These are phyloP conservation scores for Leptinotarsa texana DNA, from an alignment of 1,140 invertebrate species.

Conservation along the genomic window DNA sequence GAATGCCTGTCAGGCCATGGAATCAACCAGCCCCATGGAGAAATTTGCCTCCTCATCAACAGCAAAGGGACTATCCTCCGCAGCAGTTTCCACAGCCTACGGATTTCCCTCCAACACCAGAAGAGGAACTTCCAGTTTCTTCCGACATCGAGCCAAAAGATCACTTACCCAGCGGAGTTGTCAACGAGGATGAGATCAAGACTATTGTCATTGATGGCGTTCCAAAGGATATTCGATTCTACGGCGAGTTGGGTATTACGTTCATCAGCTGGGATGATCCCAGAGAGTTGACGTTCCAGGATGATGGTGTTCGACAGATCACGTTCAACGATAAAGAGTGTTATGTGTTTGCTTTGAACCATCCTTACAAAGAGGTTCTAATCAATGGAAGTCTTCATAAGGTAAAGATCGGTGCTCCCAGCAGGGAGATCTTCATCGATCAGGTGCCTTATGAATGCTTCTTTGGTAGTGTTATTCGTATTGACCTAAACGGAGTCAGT, in stretches of 20 bases:
- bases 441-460: conserved; percentile 84
- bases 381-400: conserved; percentile 73
- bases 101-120: neutral
- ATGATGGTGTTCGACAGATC: conserved; percentile 68
- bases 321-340: conserved; percentile 74
- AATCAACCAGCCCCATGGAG: conserved; percentile 27
- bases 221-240: conserved; percentile 82
- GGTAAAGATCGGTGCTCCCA: conserved; percentile 89
- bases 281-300: conserved; percentile 80
- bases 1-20: conserved; percentile 42
- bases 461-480: conserved; percentile 85
- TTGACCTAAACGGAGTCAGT: conserved; percentile 80
- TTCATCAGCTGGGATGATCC: conserved; percentile 84
- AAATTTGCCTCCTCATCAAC: neutral
- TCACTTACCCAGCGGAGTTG: conserved; percentile 20
- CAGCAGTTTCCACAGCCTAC: neutral
- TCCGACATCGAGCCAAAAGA: conserved; percentile 10
- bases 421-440: conserved; percentile 89
- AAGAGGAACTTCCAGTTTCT: conserved; percentile 13
- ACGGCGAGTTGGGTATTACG: conserved; percentile 81
- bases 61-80: neutral
- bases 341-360: conserved; percentile 70
- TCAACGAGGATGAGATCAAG: conserved; percentile 66
- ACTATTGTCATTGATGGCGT: conserved; percentile 85
- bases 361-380: conserved; percentile 71